Conservation (phyloP, 1,140 invertebrate species). For the Drosophila orena region DNA sequence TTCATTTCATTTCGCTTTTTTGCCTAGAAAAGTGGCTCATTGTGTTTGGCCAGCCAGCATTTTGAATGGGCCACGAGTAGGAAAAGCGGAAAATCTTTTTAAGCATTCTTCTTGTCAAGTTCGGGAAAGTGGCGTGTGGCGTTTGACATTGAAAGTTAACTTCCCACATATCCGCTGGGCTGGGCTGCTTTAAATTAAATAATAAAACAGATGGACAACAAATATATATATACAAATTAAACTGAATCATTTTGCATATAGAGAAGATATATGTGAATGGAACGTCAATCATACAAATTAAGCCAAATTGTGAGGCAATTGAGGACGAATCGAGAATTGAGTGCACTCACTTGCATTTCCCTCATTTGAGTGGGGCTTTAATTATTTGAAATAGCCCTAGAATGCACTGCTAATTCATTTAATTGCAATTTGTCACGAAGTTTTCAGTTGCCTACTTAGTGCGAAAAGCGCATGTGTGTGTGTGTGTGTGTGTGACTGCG, state of each 20-base stretch:
- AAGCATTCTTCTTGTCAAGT: conserved; percentile 19
- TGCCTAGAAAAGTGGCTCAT: neutral
- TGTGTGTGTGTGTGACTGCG: neutral
- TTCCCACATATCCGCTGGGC: neutral
- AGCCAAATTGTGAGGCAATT: conserved; percentile 20
- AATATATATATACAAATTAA: neutral
- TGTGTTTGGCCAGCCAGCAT: conserved; percentile 10
- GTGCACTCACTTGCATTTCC: neutral
- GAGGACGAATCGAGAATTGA: conserved; percentile 1
- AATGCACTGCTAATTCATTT: neutral
- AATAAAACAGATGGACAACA: too few relatives aligned
- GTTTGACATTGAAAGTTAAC: conserved; percentile 15
- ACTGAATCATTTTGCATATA: neutral
- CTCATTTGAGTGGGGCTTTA: neutral
- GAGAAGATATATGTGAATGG: neutral
- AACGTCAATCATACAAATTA: conserved; percentile 10
- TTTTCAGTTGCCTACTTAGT: neutral
- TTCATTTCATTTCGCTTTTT: conserved; percentile 30
- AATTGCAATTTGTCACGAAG: neutral
- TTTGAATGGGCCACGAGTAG: conserved; percentile 13
- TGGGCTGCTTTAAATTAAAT: too few relatives aligned
- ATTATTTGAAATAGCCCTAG: neutral
- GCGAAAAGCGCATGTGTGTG: neutral
- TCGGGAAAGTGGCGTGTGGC: conserved; percentile 1
- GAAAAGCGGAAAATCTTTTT: conserved; percentile 25